Base-by-base conservation (phyloP, 1,140 invertebrate species). In the Helicoverpa armigera region DNA sequence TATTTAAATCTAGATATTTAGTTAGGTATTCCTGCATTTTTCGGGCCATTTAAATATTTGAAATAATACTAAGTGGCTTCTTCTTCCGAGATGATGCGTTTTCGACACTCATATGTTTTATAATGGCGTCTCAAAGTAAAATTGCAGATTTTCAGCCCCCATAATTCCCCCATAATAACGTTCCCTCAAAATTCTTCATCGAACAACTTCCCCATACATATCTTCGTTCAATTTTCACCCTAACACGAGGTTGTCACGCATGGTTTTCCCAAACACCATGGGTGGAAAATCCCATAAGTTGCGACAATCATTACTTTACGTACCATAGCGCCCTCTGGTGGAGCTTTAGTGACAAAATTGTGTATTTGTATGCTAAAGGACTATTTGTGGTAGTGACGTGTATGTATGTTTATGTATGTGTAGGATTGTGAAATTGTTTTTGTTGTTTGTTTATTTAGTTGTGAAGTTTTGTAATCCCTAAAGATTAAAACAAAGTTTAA, bases 261-360 rank as follows among this genome's bases (percentile, higher is more conserved):
- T 7, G 63, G 63, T 31, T 48, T 65, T 65, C 63, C 63, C 63
- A 48, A 65, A 65, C 35, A 43, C 14, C 35, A 16, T 48, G 63
- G 35, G 9, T 65, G 63, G 63, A 65, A 65, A 65, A 11, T 48
- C 63, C 63, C 63, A 43, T 65, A 7, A n/a, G 14, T 48, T 16
- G n/a, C 35, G 13, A 31, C 14, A 48, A 65, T 65, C 63, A 43
- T 65, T 65, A 65, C 63, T 65, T 65, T 13, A 7, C 3, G 7
- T 65, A 48, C 13, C 2, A 2, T 35, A n/a, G 23, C 61, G 61
- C 61, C 61, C 58, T 29, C 61, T 65, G 35, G 13, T 7, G 5
- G 63, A 65, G 4, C 35, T 43, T 65, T 65, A 4, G 61, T 13
- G 35, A 48, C 7, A 2, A 18, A 10, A 58, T 58, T 5, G 14